A percentile compares a stretch with the other conserved stretches of the same genome.
Conservation (phyloP, 1,140 invertebrate species). For the Trichomalopsis sarcophagae region DNA sequence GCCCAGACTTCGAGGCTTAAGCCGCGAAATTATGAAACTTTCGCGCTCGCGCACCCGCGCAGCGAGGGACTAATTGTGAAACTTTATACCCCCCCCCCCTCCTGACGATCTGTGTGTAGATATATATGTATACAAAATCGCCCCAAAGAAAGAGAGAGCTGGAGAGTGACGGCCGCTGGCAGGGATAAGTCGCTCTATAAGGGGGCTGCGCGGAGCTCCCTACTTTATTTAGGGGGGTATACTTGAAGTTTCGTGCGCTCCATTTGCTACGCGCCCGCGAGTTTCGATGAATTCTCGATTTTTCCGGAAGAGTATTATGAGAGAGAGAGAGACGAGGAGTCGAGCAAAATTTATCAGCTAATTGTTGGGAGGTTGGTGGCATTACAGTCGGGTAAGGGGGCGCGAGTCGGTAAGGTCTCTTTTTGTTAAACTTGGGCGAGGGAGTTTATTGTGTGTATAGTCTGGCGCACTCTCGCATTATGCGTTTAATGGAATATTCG, state of each 20-base stretch:
- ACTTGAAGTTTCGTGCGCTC: background rate
- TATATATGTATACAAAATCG: conserved; percentile 62
- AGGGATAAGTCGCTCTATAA: conserved; percentile 11
- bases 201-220: too few species aligned
- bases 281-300: background rate
- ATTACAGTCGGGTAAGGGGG: background rate
- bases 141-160: conserved; percentile 8
- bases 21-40: conserved; percentile 71
- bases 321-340: background rate
- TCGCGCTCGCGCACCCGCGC: conserved; percentile 17
- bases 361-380: background rate
- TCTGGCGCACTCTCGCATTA: background rate
- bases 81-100: conserved; percentile 60
- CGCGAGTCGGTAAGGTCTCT: background rate
- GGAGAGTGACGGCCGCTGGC: background rate
- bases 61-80: conserved; percentile 69
- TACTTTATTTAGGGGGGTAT: too few species aligned
- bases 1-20: conserved; percentile 53
- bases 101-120: background rate
- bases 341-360: background rate
- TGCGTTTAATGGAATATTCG: background rate
- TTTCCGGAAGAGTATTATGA: background rate
- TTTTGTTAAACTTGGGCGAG: background rate
- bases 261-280: background rate
- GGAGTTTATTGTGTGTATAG: background rate